A percentile compares a stretch with the other conserved stretches of the same genome.
These are phyloP conservation scores for Centroberyx gerrardi DNA, from an alignment of 2,797 vertebrate species.

Conservation along the genomic window DNA sequence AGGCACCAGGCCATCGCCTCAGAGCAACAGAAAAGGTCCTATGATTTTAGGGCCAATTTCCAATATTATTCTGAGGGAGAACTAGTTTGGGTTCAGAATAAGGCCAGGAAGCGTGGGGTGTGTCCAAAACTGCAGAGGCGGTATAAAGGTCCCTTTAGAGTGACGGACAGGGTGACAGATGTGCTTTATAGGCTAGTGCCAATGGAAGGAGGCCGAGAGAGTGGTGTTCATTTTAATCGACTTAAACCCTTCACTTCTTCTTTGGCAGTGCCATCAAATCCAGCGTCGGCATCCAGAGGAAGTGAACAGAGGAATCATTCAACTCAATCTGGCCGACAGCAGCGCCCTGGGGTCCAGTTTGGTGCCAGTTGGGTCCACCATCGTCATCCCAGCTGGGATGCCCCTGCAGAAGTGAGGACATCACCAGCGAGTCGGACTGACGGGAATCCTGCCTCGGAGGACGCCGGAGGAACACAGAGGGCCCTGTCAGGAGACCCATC, in stretches of 20 bases:
- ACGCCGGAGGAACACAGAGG: no score
- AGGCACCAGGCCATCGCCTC: conserved; percentile 28
- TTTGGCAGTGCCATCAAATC: no score
- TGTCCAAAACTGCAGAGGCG: conserved; percentile 26
- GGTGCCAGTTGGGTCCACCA: no score
- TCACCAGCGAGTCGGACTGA: background rate
- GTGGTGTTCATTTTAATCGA: no score
- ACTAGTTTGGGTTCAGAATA: background rate
- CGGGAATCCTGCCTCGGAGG: background rate
- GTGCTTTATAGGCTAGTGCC: no score
- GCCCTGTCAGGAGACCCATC: no score
- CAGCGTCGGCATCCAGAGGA: no score
- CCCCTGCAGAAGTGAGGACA: background rate
- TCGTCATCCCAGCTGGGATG: conserved; percentile 32
- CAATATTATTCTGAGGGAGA: conserved; percentile 19
- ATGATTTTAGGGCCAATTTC: background rate
- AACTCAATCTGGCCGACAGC: no score
- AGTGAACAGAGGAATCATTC: no score
- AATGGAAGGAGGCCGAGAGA: no score
- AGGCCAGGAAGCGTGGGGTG: background rate
- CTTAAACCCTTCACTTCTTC: no score
- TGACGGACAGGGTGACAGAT: background rate
- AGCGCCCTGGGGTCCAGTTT: no score
- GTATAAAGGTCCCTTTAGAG: conserved; percentile 19
- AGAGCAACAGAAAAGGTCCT: background rate